Conservation (phyloP, 2,888 invertebrate genomes). For the Hipparchia sbordonii region DNA sequence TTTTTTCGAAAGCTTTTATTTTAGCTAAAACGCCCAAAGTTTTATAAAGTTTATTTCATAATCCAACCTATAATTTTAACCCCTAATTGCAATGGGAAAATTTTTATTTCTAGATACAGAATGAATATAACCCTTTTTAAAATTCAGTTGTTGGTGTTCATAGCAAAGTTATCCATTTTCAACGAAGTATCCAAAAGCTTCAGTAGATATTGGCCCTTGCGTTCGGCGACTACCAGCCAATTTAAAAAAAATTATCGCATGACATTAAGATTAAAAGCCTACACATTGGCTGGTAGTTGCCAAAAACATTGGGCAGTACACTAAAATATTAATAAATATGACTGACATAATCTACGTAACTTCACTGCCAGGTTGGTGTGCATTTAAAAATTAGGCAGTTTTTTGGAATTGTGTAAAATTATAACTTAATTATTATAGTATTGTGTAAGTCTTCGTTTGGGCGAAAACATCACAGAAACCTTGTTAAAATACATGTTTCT, state of each 20-base stretch:
- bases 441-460: slow-evolving; percentile 25
- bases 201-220: too few relatives aligned
- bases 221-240: too few relatives aligned
- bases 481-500: slow-evolving; percentile 20
- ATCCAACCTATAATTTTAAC: slow-evolving; percentile 1
- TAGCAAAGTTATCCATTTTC: not conserved
- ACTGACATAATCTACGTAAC: slow-evolving; percentile 20
- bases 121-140: not conserved
- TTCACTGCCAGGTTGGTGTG: slow-evolving; percentile 41
- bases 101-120: not conserved
- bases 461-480: slow-evolving; percentile 29
- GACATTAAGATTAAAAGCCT: too few relatives aligned
- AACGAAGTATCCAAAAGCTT: not conserved
- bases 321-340: not conserved
- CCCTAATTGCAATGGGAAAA: not conserved
- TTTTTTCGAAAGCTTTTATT: slow-evolving; percentile 9
- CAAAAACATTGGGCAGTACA: not conserved
- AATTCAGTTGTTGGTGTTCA: not conserved
- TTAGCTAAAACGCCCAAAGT: not conserved
- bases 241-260: too few relatives aligned
- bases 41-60: not conserved
- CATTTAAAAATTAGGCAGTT: slow-evolving; percentile 40
- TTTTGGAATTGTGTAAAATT: slow-evolving; percentile 19
- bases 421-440: not conserved
- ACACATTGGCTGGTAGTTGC: too few relatives aligned